Percentiles rank a stretch among this genome's conserved stretches.
These are phyloP conservation scores for Sylvia borin DNA, from an alignment of 2,797 vertebrate genomes.

Conservation along the genomic window DNA sequence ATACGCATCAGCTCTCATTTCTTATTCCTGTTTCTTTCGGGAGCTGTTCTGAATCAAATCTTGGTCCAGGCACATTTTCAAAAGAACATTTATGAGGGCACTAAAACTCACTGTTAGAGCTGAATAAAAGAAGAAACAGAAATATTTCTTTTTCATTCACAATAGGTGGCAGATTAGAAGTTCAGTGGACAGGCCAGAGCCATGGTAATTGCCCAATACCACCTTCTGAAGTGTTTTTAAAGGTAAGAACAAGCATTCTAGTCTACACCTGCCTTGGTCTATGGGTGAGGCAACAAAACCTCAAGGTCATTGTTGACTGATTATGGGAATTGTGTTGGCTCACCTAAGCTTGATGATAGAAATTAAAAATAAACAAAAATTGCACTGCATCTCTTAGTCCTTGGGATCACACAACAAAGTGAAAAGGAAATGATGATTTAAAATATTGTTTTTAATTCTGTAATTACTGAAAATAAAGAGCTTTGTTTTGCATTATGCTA, in stretches of 20 bases:
- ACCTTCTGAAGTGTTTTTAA: not conserved
- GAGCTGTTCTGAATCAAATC: not conserved
- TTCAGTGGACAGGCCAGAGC: not conserved
- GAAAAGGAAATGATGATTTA: not conserved
- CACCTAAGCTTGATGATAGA: not conserved
- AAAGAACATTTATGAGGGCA: not conserved
- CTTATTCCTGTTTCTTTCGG: not conserved
- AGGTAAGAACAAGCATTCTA: slow-evolving; percentile 11
- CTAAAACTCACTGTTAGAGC: not conserved
- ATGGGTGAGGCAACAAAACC: slow-evolving; percentile 34
- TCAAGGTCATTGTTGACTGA: slow-evolving; percentile 22
- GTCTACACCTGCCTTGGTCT: slow-evolving; percentile 16
- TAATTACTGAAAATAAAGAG: not conserved
- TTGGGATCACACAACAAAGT: not conserved
- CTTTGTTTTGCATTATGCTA: not conserved
- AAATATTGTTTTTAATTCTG: not conserved
- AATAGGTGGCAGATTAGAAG: not conserved
- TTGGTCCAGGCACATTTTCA: not conserved
- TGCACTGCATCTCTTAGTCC: not conserved
- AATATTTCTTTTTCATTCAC: not conserved
- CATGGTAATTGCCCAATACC: not conserved
- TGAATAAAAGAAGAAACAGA: not conserved
- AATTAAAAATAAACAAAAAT: not conserved
- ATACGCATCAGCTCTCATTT: not conserved
- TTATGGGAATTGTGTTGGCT: not conserved